Evolutionary conservation across 2,797 vertebrate genomes (phyloP), one percentile per base, ranked within the genome.

Genomic region (Orestias chungarensis): DNA sequence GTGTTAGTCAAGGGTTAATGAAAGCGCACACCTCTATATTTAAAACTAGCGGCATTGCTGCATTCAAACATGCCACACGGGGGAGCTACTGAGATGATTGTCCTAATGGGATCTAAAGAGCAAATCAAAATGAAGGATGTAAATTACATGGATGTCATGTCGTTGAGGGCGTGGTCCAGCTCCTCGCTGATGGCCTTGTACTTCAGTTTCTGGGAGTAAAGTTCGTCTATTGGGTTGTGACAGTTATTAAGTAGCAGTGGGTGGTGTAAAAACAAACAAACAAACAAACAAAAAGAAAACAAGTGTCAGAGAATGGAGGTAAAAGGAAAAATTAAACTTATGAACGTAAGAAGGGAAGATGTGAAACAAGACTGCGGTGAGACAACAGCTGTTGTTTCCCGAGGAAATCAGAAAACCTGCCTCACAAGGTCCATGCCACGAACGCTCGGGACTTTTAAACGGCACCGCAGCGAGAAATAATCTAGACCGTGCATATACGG

Each of bases 131-230:
- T 38, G 80, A 90, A 82, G 80, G 74, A 84, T 87, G 83, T 80
- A 88, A 95, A 95, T 99, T 99, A 99, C 98, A 99, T 99, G 95
- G 97, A 98, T 87, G 97, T 99, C 97, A 99, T 98, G 89, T 99
- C 98, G 87, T 99, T 99, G 96, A 99, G 97, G 94, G 98, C 97
- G 93, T 99, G 97, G 96, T 99, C 98, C 96, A 99, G 96, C 96
- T 99, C 97, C 95, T 99, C 98, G 93, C 98, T 99, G 97, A 99
- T 98, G 93, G 97, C 97, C 94, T 99, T 99, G 97, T 99, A 99
- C 96, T 99, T 99, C 95, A 99, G 96, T 96, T 99, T 99, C 97
- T 99, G 97, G 94, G 97, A 94, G 83, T 99, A 99, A 86, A 99
- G 95, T 95, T 99, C 98, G 91, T 99, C 97, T 98, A 94, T 79